Conservation (phyloP, 2,113 vertebrate species). For the Emydura subglobosa region DNA sequence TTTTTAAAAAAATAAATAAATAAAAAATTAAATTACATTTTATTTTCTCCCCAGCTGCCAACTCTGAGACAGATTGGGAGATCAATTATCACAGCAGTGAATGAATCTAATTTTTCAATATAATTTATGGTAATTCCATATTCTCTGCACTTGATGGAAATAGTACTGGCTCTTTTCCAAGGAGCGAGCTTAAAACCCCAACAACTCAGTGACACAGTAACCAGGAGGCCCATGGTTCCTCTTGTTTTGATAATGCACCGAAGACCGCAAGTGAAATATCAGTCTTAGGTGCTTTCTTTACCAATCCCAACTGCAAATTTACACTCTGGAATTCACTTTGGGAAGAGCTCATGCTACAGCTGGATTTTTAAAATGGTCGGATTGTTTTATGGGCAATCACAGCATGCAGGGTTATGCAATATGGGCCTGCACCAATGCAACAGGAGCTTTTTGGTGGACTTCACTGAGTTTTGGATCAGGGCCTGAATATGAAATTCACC, state of each 20-base stretch:
- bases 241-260: accelerated
- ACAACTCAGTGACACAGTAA: not conserved
- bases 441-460: not conserved
- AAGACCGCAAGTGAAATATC: accelerated
- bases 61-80: slow-evolving; percentile 82
- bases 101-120: slow-evolving; percentile 88
- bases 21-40: slow-evolving; percentile 81
- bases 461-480: not conserved
- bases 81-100: slow-evolving; percentile 87
- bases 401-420: not conserved
- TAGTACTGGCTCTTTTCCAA: slow-evolving; percentile 74
- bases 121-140: slow-evolving; percentile 85
- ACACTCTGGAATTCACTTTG: not conserved
- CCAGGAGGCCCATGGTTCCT: not conserved
- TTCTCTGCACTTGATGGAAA: slow-evolving; percentile 81
- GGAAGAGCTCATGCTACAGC: accelerated
- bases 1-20: slow-evolving; percentile 59
- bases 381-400: not conserved
- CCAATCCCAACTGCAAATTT: not conserved
- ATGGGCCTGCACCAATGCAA: accelerated
- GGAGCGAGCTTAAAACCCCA: not conserved
- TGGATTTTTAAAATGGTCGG: not conserved
- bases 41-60: slow-evolving; percentile 85
- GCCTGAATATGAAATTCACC: not conserved
- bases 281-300: not conserved